Evolutionary conservation across 2,113 vertebrate species (phyloP).

Genomic region (Calidris pugnax): DNA sequence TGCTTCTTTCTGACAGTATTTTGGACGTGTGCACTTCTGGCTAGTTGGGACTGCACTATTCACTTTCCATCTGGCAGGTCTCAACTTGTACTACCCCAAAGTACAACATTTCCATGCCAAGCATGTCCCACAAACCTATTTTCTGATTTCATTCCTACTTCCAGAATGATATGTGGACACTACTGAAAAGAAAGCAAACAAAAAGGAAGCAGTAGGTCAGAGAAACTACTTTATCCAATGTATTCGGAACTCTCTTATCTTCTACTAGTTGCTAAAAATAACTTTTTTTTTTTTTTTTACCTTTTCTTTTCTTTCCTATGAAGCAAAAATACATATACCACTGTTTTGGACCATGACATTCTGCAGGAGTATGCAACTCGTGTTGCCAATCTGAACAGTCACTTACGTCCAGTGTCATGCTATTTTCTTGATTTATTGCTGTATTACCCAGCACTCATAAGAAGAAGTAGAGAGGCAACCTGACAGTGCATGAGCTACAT

Average conservation of each 20-base stretch:
- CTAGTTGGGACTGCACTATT: background rate
- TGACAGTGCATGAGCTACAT: background rate
- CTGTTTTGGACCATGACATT: background rate
- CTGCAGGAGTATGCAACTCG: background rate
- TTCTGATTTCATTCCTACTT: background rate
- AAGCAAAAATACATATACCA: background rate
- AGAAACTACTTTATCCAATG: background rate
- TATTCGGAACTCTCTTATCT: background rate
- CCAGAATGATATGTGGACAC: background rate
- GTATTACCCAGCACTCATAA: background rate
- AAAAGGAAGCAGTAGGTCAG: background rate
- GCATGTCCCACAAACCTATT: background rate
- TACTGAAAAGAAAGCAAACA: background rate
- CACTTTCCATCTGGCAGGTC: background rate
- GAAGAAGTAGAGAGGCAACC: background rate
- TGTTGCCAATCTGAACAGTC: background rate
- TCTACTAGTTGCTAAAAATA: background rate
- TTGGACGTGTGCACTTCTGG: background rate
- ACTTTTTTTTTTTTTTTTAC: too few relatives aligned
- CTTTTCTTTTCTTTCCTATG: background rate
- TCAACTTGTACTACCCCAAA: background rate
- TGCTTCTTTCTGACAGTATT: background rate
- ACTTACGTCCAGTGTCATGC: background rate
- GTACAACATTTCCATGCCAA: background rate
- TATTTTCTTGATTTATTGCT: background rate